Base-by-base conservation (phyloP, 2,113 vertebrate species). In the Aptenodytes patagonicus region DNA sequence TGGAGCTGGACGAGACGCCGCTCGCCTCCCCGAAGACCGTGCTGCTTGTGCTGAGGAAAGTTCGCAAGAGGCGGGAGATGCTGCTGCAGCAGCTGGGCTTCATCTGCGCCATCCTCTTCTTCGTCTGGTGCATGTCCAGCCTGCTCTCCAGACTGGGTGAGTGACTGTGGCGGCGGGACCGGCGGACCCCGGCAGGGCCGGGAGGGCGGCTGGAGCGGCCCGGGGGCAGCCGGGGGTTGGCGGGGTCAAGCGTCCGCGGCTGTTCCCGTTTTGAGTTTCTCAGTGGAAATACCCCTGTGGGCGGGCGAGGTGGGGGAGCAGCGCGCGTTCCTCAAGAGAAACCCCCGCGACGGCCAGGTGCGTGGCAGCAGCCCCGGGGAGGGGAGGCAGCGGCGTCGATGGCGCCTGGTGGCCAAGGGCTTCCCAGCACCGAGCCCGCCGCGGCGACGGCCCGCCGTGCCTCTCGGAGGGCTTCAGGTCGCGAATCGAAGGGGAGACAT, bases 21-120 rank as follows among this genome's bases (percentile, higher is more conserved):
- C 44, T 40, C 38, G 38, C 49, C 36, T 62, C 75, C 5, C 83
- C 75, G 44, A 92, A 92, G 54, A 90, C 82, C 47, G 42, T 94
- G 81, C 82, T 91, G 83, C 92, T 86, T 10, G 24, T 94, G 97
- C 98, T 98, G 80, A 99, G 98, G 80, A 99, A 99, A 99, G 99
- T 99, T 99, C 99, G 99, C 92, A 98, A 98, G 97, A 98, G 99
- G 98, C 98, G 99, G 93, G 99, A 99, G 98, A 99, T 99, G 99
- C 98, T 99, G 86, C 98, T 98, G 77, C 99, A 98, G 69, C 99
- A 99, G 97, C 98, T 99, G 96, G 99, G 98, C 96, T 99, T 99
- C 92, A 97, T 99, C 98, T 99, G 99, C 99, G 98, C 98, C 86
- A 97, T 99, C 97, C 98, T 99, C 94, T 98, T 99, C 97, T 97